Evolutionary conservation across 1,140 invertebrate genomes (phyloP).

Genomic region (Arion vulgaris): DNA sequence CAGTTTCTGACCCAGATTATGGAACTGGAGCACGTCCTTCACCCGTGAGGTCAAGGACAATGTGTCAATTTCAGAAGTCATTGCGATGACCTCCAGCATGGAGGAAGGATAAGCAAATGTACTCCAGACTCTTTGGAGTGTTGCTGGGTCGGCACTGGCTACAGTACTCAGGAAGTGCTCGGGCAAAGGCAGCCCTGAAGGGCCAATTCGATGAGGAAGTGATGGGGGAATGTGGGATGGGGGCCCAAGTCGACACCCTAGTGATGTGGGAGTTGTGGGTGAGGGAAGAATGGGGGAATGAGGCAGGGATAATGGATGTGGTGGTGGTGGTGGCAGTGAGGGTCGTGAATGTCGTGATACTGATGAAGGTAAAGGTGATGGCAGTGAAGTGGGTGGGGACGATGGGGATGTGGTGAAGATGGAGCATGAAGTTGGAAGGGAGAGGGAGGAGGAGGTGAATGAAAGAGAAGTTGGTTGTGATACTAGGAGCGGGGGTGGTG

Average conservation of each 20-base stretch:
- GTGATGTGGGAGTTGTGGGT: not conserved
- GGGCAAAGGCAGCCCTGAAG: slow-evolving; percentile 20
- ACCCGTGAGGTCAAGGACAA: slow-evolving; percentile 97
- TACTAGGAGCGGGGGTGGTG: slow-evolving; percentile 51
- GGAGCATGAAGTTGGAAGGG: slow-evolving; percentile 46
- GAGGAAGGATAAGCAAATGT: slow-evolving; percentile 65
- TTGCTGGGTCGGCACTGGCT: slow-evolving; percentile 23
- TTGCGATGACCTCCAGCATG: slow-evolving; percentile 88
- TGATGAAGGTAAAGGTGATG: not conserved
- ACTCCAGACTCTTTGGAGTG: slow-evolving; percentile 51
- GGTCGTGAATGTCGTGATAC: slow-evolving; percentile 37
- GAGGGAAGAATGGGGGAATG: slow-evolving; percentile 25
- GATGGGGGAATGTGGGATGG: slow-evolving; percentile 17
- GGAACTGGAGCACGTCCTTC: slow-evolving; percentile 95
- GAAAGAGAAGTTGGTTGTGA: slow-evolving; percentile 47
- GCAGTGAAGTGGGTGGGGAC: slow-evolving; percentile 19
- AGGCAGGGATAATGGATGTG: slow-evolving; percentile 12
- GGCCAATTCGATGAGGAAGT: slow-evolving; percentile 17
- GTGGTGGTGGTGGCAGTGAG: slow-evolving; percentile 37
- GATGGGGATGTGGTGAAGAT: slow-evolving; percentile 46
- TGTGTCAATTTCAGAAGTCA: slow-evolving; percentile 96
- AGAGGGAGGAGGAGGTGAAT: slow-evolving; percentile 47
- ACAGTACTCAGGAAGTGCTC: slow-evolving; percentile 28
- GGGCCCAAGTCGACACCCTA: slow-evolving; percentile 8
- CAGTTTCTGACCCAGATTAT: slow-evolving; percentile 98